phyloP scores from a whole-genome alignment of 2,888 invertebrate species.

The Glomeris marginata region DNA sequence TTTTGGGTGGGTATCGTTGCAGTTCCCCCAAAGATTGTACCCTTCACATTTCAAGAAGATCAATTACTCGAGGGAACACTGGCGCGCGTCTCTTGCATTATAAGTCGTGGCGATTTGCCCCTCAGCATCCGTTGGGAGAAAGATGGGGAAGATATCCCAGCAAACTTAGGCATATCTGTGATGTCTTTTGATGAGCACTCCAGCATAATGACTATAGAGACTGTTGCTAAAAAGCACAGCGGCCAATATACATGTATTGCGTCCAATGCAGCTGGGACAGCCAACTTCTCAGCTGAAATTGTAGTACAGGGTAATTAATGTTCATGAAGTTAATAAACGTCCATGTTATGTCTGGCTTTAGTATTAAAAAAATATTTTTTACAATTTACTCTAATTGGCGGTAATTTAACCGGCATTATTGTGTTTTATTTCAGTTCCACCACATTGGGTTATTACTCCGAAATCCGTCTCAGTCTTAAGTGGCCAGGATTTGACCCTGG shows the following conservation, averaged over 20 bases:
- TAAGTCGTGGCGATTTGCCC: conserved; percentile 15
- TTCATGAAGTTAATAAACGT: neutral
- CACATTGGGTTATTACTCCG: conserved; percentile 14
- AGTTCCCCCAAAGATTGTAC: conserved; percentile 16
- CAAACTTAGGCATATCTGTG: conserved; percentile 17
- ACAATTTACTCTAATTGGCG: neutral
- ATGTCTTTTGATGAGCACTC: conserved; percentile 18
- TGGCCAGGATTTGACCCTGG: conserved; percentile 10
- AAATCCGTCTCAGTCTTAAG: conserved; percentile 9
- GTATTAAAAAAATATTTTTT: neutral
- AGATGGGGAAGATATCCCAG: conserved; percentile 6
- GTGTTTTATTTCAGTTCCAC: conserved; percentile 14
- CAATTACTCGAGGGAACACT: conserved; percentile 14
- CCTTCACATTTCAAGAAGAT: conserved; percentile 13
- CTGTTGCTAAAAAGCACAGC: conserved; percentile 19
- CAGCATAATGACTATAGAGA: conserved; percentile 21
- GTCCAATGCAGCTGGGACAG: conserved; percentile 20
- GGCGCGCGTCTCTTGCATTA: conserved; percentile 16
- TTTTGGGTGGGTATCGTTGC: conserved; percentile 1
- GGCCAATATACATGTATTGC: conserved; percentile 24
- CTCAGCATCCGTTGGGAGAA: conserved; percentile 41
- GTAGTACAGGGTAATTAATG: neutral
- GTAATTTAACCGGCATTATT: neutral
- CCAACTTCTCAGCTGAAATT: conserved; percentile 2
- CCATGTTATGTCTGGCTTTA: too few relatives aligned